Percentiles rank a stretch among this genome's conserved stretches.
Conservation (phyloP, 1,140 invertebrate genomes). For the Nasonia giraulti region DNA sequence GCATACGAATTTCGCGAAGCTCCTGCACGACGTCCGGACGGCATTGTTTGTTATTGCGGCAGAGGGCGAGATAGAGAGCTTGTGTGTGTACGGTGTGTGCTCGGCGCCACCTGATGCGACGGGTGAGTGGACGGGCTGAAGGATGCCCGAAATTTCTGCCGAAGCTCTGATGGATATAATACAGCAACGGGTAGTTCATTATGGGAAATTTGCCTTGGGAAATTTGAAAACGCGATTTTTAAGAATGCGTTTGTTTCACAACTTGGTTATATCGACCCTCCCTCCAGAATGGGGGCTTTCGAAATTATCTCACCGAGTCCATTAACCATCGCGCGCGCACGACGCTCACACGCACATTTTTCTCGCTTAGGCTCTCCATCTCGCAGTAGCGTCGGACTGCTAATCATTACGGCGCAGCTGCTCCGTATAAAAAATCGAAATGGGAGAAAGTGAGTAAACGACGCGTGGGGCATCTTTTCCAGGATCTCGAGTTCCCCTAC, state of each 20-base stretch:
- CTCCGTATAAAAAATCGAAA: not conserved
- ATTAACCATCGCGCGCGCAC: not conserved
- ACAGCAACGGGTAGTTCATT: not conserved
- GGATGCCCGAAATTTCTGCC: slow-evolving; percentile 1
- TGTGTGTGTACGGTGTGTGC: not conserved
- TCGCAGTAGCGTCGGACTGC: not conserved
- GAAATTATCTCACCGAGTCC: not conserved
- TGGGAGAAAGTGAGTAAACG: not conserved
- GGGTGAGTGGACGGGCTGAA: not conserved
- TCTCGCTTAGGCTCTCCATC: not conserved
- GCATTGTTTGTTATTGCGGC: slow-evolving; percentile 5
- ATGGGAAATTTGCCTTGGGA: not conserved
- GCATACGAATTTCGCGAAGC: slow-evolving; percentile 6
- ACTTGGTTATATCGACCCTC: too few species aligned
- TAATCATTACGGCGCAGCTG: not conserved
- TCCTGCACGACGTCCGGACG: not conserved
- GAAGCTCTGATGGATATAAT: not conserved
- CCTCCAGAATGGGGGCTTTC: not conserved
- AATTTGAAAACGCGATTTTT: too few species aligned
- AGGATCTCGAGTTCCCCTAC: not conserved
- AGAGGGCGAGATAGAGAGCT: not conserved
- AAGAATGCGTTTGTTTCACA: too few species aligned
- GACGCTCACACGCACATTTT: not conserved
- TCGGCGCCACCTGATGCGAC: too few species aligned
- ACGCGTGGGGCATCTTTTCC: not conserved